Conservation (phyloP, 2,888 invertebrate species). For the Stenoptilia bipunctidactyla region DNA sequence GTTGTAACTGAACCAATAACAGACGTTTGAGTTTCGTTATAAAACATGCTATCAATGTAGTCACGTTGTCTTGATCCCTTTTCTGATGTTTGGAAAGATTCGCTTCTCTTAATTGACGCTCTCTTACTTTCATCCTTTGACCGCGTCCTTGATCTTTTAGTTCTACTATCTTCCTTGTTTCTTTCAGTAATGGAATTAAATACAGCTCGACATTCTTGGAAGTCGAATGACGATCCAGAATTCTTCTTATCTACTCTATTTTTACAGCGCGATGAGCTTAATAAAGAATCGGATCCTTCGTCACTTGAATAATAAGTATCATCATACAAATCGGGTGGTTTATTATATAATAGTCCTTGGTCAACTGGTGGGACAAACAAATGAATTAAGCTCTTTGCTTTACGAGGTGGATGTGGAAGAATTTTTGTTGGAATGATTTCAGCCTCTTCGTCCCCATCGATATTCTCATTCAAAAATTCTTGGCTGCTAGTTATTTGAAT, state of each 20-base stretch:
- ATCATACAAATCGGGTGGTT: slow-evolving; percentile 66
- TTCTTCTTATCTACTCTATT: slow-evolving; percentile 45
- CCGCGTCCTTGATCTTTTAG: slow-evolving; percentile 42
- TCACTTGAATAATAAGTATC: slow-evolving; percentile 73
- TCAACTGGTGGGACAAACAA: slow-evolving; percentile 75
- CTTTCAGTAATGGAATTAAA: slow-evolving; percentile 71
- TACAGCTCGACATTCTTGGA: slow-evolving; percentile 67
- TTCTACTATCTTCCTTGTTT: slow-evolving; percentile 39
- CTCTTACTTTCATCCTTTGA: slow-evolving; percentile 48
- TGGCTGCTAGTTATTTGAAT: slow-evolving; percentile 58
- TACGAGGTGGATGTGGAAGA: slow-evolving; percentile 84
- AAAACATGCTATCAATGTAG: slow-evolving; percentile 73
- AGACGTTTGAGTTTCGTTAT: slow-evolving; percentile 57
- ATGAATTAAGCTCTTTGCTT: slow-evolving; percentile 79
- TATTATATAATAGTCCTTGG: slow-evolving; percentile 66
- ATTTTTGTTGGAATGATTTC: slow-evolving; percentile 84
- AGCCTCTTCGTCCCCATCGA: slow-evolving; percentile 68
- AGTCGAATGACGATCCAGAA: slow-evolving; percentile 48
- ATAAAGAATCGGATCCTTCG: slow-evolving; percentile 78
- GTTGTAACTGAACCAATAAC: slow-evolving; percentile 22
- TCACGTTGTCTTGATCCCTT: slow-evolving; percentile 57
- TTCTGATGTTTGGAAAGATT: slow-evolving; percentile 60
- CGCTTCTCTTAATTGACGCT: slow-evolving; percentile 53
- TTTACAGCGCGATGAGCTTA: slow-evolving; percentile 73
- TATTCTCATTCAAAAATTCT: slow-evolving; percentile 58